Percentiles rank a stretch among this genome's conserved stretches.
Evolutionary conservation across 2,113 vertebrate genomes (phyloP).

Genomic region (Smithornis capensis): DNA sequence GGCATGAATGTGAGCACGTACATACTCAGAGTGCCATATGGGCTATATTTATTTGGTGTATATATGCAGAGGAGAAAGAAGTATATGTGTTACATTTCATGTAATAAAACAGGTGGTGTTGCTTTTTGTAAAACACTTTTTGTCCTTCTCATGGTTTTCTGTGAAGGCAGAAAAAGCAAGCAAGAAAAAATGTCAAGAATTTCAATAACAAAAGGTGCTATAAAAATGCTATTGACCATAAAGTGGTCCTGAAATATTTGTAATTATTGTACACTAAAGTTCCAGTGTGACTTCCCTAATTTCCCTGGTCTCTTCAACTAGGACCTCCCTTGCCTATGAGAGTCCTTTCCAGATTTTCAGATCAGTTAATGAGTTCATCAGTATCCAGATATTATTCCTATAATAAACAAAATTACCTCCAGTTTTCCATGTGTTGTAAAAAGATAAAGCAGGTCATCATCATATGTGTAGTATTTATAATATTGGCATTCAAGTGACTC

Average conservation of each 20-base stretch:
- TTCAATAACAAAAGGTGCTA: slow-evolving; percentile 62
- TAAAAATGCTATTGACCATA: slow-evolving; percentile 34
- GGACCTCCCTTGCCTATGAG: background rate
- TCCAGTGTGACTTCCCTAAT: slow-evolving; percentile 14
- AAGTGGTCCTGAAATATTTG: background rate
- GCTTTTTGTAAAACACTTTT: slow-evolving; percentile 27
- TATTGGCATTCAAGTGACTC: background rate
- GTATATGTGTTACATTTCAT: slow-evolving; percentile 28
- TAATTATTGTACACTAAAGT: slow-evolving; percentile 3
- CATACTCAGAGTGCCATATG: slow-evolving; percentile 44
- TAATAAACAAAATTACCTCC: background rate
- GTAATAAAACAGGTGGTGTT: slow-evolving; percentile 56
- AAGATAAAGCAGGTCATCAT: background rate
- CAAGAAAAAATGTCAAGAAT: slow-evolving; percentile 45
- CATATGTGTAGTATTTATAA: background rate
- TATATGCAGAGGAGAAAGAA: slow-evolving; percentile 17
- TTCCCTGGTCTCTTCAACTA: slow-evolving; percentile 3
- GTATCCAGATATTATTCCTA: background rate
- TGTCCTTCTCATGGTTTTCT: background rate
- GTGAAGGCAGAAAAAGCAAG: slow-evolving; percentile 24
- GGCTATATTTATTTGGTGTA: slow-evolving; percentile 45
- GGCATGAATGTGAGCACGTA: slow-evolving; percentile 43
- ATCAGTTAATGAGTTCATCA: slow-evolving; percentile 35
- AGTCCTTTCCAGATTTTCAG: slow-evolving; percentile 38
- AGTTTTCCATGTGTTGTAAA: background rate